Base-by-base conservation (phyloP, 2,113 vertebrate species). In the Forbesichthys papilliferus region DNA sequence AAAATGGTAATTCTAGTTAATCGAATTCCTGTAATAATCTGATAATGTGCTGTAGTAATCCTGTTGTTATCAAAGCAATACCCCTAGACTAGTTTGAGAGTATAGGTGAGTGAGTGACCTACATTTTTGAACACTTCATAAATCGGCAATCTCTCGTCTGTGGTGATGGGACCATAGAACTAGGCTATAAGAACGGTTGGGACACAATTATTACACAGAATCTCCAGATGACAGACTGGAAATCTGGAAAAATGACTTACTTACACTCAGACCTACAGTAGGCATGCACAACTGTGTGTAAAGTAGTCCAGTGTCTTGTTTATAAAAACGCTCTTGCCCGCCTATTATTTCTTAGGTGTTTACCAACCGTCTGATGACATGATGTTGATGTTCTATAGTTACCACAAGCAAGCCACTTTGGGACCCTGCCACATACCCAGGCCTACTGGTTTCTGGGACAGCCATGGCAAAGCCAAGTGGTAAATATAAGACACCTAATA, bases 331-430 rank as follows among this genome's bases (percentile, higher is more conserved):
- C 9, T 11, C 49, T 52, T 42, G 13, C 47, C 71, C 73, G 68
- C 9, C 12, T 13, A 9, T 73, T 0, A 16, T 77, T 36, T 69
- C 42, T 58, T 84, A 99, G 97, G 96, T 88, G 93, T 93, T 42
- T 99, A 96, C 84, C 95, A 98, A 80, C 95, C 95, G 56, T 97
- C 97, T 0, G 95, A 98, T 87, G 94, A 98, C 88, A 95, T 98
- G 94, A 95, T 97, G 96, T 91, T 96, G 71, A 95, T 94, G 91
- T 97, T 98, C 81, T 96, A 96, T 82, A 95, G 95, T 88, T 98
- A 96, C 83, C 94, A 96, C 84, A 96, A 95, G 64, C 97, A 98
- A 89, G 97, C 96, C 74, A 97, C 95, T 4, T 79, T 88, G 76
- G 96, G 97, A 74, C 94, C 95, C 9, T 98, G 96, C 80, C 92